Base-by-base conservation (phyloP, 2,797 vertebrate species). In the Apodemus agrarius region DNA sequence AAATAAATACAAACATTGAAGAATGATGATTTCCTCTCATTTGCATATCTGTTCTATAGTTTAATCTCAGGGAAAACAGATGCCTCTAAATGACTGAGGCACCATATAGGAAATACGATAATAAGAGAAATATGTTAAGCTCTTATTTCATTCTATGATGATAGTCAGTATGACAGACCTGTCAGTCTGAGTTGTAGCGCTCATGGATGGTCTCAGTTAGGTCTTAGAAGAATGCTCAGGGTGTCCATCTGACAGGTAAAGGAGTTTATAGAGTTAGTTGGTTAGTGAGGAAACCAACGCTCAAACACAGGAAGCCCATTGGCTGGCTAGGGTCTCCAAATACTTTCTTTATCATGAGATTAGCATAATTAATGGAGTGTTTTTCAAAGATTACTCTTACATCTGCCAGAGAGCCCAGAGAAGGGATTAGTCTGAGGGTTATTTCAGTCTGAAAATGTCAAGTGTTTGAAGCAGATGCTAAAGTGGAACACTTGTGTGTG, bases 371-470 rank as follows among this genome's bases (percentile, higher is more conserved):
- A 88, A 54, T 29, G 54, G 74, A 80, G 22, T 90, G 87, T 67
- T 81, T 94, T 91, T 24, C 26, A 76, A 94, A 95, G 91, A 96
- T 94, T 91, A 93, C 65, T 82, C 52, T 93, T 81, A n/a, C 31
- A 85, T 94, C 61, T 91, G 40, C 54, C 16, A 74, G 80, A 82
- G n/a, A 95, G 40, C 87, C 72, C 19, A 59, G 84, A 82, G 57
- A 93, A 57, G 84, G 37, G 59, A 90, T 95, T 91, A 74, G 17
- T 87, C 85, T 93, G 61, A 92, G 93, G 69, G 31, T 88, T 94
- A 95, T 88, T 91, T 93, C 83, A 80, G 26, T 72, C 21, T 95
- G n/a, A 88, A 75, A 96, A 91, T 87, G 86, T 94, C 91, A 78
- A 84, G 87, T 29, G 24, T 40, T 61, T 13, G 7, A 76, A 90